Evolutionary conservation across 2,888 invertebrate genomes (phyloP).

Genomic region (Calephelis perditalis): DNA sequence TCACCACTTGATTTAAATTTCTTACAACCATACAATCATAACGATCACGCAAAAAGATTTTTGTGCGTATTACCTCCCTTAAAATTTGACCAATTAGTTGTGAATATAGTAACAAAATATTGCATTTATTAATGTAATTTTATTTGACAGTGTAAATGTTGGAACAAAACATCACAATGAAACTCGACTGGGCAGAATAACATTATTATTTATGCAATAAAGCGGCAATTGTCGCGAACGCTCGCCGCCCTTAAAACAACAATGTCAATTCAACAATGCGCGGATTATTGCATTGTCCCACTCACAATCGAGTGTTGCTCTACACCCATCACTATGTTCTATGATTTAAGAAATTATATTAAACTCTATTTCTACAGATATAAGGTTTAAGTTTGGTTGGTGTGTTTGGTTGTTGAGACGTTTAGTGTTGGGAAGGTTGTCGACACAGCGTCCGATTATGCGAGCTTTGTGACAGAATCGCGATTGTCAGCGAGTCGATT

Average conservation of each 20-base stretch:
- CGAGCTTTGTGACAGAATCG: slow-evolving; percentile 74
- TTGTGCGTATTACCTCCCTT: no score
- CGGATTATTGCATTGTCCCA: slow-evolving; percentile 78
- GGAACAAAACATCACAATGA: slow-evolving; percentile 60
- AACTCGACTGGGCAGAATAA: slow-evolving; percentile 65
- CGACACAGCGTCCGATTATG: slow-evolving; percentile 72
- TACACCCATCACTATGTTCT: slow-evolving; percentile 48
- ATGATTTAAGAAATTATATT: slow-evolving; percentile 17
- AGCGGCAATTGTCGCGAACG: slow-evolving; percentile 71
- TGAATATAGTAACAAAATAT: neutral
- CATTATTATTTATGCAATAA: slow-evolving; percentile 78
- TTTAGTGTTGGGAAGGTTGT: slow-evolving; percentile 42
- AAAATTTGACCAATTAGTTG: no score
- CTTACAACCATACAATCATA: no score
- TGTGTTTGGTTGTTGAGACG: slow-evolving; percentile 37
- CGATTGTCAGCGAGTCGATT: slow-evolving; percentile 76
- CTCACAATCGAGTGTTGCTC: slow-evolving; percentile 65
- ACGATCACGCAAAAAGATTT: no score
- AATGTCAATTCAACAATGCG: slow-evolving; percentile 75
- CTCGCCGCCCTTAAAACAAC: slow-evolving; percentile 77
- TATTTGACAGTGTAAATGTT: slow-evolving; percentile 37
- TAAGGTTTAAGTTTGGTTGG: slow-evolving; percentile 28
- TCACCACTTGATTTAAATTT: no score
- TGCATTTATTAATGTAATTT: slow-evolving; percentile 27
- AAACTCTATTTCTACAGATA: slow-evolving; percentile 1